phyloP scores from a whole-genome alignment of 1,140 invertebrate species.

The Drosophila nannoptera region DNA sequence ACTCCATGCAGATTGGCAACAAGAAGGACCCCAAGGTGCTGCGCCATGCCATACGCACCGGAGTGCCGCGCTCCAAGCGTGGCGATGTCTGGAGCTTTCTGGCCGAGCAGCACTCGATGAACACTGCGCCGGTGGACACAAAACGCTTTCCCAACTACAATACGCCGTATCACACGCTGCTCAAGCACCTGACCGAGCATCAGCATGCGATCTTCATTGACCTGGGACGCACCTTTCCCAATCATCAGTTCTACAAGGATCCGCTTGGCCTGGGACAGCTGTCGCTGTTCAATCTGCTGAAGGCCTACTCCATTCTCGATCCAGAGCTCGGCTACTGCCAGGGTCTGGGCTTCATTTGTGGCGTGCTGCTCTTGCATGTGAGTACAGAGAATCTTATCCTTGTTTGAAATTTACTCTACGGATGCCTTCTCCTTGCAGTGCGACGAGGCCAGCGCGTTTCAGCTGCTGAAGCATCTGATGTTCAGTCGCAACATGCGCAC shows the following conservation, averaged over 20 bases:
- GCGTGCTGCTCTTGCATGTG: slow-evolving; percentile 94
- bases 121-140: slow-evolving; percentile 85
- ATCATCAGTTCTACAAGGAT: slow-evolving; percentile 93
- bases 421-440: slow-evolving; percentile 82
- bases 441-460: slow-evolving; percentile 93
- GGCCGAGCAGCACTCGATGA: slow-evolving; percentile 88
- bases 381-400: slow-evolving; percentile 75
- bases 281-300: slow-evolving; percentile 95
- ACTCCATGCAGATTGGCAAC: slow-evolving; percentile 82
- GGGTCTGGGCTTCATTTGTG: slow-evolving; percentile 96
- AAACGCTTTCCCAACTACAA: slow-evolving; percentile 86
- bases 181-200: slow-evolving; percentile 94
- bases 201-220: slow-evolving; percentile 95
- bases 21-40: slow-evolving; percentile 88
- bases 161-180: slow-evolving; percentile 88
- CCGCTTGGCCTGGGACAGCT: slow-evolving; percentile 94
- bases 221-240: slow-evolving; percentile 94
- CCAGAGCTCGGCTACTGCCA: slow-evolving; percentile 97
- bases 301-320: slow-evolving; percentile 96
- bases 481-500: slow-evolving; percentile 90
- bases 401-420: not conserved
- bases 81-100: slow-evolving; percentile 96
- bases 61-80: slow-evolving; percentile 90
- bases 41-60: slow-evolving; percentile 84
- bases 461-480: slow-evolving; percentile 93